Evolutionary conservation across 2,797 vertebrate species (phyloP).

Genomic region (Phalloptychus januarius): DNA sequence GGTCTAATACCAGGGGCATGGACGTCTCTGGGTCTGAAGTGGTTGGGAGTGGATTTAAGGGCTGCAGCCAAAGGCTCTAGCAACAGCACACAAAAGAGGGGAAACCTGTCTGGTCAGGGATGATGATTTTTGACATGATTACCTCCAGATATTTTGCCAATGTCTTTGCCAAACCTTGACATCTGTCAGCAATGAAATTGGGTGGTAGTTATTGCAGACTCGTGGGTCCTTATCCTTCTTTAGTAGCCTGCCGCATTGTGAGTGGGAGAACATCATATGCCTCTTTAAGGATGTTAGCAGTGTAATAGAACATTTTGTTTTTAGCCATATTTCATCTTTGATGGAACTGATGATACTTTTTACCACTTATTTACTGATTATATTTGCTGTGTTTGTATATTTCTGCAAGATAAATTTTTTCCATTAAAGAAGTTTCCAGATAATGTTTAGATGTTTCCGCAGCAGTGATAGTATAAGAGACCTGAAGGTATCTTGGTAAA

Average conservation of each 20-base stretch:
- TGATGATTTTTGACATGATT: neutral
- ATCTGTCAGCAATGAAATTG: neutral
- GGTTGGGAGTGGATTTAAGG: neutral
- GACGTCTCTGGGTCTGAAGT: neutral
- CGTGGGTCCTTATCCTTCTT: neutral
- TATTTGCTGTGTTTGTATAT: too few species aligned
- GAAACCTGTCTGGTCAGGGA: neutral
- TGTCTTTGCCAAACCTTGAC: neutral
- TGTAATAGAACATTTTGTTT: too few species aligned
- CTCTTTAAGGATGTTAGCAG: slow-evolving; percentile 2
- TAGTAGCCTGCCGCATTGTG: neutral
- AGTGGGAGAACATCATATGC: neutral
- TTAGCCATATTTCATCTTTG: too few species aligned
- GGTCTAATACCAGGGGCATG: neutral
- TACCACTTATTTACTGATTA: too few species aligned
- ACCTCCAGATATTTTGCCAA: neutral
- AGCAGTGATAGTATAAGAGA: too few species aligned
- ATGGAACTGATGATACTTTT: too few species aligned
- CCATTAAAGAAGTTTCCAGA: too few species aligned
- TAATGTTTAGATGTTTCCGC: too few species aligned
- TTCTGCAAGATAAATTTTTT: too few species aligned
- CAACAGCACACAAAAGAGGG: neutral
- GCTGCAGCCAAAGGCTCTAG: neutral
- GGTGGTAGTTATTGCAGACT: neutral
- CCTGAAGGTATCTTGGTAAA: too few species aligned